These are phyloP conservation scores for Plusia festucae DNA, from an alignment of 2,888 invertebrate genomes.

Conservation along the genomic window DNA sequence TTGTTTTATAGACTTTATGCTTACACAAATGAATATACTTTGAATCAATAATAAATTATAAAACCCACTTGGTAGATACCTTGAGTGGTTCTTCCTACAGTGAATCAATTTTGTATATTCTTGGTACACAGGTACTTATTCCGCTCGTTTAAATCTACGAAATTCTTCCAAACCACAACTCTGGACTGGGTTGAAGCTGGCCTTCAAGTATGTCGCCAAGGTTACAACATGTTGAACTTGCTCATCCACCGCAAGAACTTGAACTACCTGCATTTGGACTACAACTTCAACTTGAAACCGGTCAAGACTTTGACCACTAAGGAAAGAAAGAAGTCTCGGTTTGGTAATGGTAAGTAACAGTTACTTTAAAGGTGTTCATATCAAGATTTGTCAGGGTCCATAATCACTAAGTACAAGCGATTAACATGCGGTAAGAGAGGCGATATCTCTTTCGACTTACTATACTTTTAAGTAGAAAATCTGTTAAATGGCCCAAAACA, in stretches of 20 bases:
- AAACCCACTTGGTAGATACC: too few species aligned
- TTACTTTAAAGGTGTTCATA: not conserved
- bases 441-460: too few species aligned
- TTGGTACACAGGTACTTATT: conserved; percentile 94
- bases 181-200: conserved; percentile 99
- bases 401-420: too few species aligned
- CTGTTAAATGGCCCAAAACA: too few species aligned
- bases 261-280: conserved; percentile 99
- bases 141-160: conserved; percentile 99
- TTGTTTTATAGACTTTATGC: too few species aligned
- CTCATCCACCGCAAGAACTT: conserved; percentile 99
- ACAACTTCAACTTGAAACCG: conserved; percentile 99
- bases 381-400: too few species aligned
- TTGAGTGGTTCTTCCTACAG: not conserved
- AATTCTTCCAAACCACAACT: conserved; percentile 99
- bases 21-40: too few species aligned
- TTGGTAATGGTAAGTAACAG: conserved; percentile 94
- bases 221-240: conserved; percentile 99
- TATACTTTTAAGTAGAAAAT: too few species aligned
- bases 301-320: conserved; percentile 99
- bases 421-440: too few species aligned
- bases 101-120: not conserved
- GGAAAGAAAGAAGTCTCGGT: conserved; percentile 99
- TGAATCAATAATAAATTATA: too few species aligned
- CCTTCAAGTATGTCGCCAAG: conserved; percentile 99